Percentiles rank a stretch among this genome's conserved stretches.
Conservation (phyloP, 2,888 invertebrate species). For the Cryptocheilus praepositus region DNA sequence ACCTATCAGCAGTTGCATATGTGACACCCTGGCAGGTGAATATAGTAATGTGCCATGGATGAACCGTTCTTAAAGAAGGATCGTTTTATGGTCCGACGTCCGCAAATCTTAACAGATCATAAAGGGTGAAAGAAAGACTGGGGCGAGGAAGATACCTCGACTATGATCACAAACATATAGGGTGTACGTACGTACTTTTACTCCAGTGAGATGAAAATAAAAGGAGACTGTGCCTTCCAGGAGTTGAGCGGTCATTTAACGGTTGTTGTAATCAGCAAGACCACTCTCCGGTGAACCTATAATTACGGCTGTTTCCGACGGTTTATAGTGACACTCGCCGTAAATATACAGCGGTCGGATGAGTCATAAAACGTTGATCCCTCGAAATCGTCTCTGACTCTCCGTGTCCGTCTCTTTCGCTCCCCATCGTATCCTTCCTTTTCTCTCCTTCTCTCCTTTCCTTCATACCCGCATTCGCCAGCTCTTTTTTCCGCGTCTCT, state of each 20-base stretch:
- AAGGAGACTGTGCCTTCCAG: slow-evolving; percentile 9
- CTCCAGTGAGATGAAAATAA: neutral
- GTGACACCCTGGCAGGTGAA: no score
- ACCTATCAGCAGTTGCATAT: no score
- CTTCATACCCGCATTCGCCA: neutral
- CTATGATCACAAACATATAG: no score
- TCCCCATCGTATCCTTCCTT: no score
- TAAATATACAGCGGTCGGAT: slow-evolving; percentile 26
- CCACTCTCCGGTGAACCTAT: slow-evolving; percentile 28
- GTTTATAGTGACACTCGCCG: slow-evolving; percentile 37
- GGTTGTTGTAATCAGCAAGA: slow-evolving; percentile 31
- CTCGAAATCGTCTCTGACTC: slow-evolving; percentile 2
- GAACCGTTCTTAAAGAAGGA: no score
- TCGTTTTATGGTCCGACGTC: no score
- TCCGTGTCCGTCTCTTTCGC: slow-evolving; percentile 6
- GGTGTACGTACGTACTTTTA: no score
- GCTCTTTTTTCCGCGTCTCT: neutral
- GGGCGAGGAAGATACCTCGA: no score
- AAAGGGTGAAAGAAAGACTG: no score
- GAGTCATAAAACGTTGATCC: slow-evolving; percentile 26
- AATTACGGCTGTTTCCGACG: slow-evolving; percentile 33
- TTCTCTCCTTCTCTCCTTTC: neutral
- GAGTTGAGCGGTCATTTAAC: slow-evolving; percentile 30
- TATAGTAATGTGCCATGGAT: no score
- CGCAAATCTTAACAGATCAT: no score